Percentiles rank a stretch among this genome's conserved stretches.
Evolutionary conservation across 2,113 vertebrate species (phyloP).

Genomic region (Thunnus maccoyii): DNA sequence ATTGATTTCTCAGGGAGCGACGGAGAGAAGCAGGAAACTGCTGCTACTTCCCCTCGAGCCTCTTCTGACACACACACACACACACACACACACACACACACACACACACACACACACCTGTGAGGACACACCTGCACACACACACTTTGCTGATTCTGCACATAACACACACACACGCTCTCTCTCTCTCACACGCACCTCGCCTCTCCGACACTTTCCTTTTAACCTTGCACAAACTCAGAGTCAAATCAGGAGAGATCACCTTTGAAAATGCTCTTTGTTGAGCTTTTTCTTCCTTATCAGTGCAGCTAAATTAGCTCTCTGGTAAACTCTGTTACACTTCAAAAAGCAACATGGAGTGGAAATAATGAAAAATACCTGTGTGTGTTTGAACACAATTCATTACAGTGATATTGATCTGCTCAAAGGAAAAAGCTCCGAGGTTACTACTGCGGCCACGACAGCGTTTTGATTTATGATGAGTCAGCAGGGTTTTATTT

Average conservation of each 20-base stretch:
- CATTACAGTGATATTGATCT: conserved; percentile 76
- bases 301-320: conserved; percentile 59
- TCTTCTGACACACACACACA: conserved; percentile 36
- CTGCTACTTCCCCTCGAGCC: conserved; percentile 62
- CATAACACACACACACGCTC: conserved; percentile 1
- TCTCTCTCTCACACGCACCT: not conserved
- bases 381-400: conserved; percentile 63
- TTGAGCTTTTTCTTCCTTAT: conserved; percentile 42
- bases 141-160: conserved; percentile 58
- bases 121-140: conserved; percentile 35
- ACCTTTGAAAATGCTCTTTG: conserved; percentile 54
- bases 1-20: conserved; percentile 72
- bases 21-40: conserved; percentile 58
- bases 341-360: conserved; percentile 57
- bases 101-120: conserved; percentile 46
- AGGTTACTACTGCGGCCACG: conserved; percentile 50
- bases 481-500: conserved; percentile 65
- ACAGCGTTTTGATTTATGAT: conserved; percentile 60
- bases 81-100: conserved; percentile 14
- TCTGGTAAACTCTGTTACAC: conserved; percentile 54
- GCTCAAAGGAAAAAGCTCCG: conserved; percentile 60
- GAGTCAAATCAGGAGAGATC: conserved; percentile 51
- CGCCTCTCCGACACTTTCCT: conserved; percentile 21
- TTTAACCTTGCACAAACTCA: conserved; percentile 44
- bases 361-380: conserved; percentile 72